phyloP scores from a whole-genome alignment of 2,113 vertebrate species.

The Boleophthalmus pectinirostris region DNA sequence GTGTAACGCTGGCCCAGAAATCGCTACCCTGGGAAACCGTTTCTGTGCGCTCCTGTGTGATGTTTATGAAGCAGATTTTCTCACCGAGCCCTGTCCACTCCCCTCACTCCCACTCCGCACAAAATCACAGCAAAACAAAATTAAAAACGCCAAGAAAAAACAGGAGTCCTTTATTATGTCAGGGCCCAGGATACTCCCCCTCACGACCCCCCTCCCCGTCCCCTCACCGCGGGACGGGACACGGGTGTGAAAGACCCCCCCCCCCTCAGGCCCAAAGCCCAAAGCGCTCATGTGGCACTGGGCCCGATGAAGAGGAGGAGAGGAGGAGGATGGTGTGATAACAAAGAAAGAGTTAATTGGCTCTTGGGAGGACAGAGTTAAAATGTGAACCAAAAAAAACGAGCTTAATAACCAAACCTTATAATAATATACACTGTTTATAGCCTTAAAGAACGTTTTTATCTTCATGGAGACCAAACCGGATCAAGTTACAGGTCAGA shows the following conservation, averaged over 20 bases:
- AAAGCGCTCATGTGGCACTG: conserved; percentile 30
- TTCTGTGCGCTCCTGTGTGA: not conserved
- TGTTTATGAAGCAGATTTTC: conserved; percentile 12
- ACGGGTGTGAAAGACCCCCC: not conserved
- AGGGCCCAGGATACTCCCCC: conserved; percentile 14
- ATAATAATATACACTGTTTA: too few species aligned
- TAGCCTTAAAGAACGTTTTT: too few species aligned
- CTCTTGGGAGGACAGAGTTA: not conserved
- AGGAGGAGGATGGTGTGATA: conserved; percentile 9
- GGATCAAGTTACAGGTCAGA: too few species aligned
- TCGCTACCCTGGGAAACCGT: too few species aligned
- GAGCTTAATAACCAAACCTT: too few species aligned
- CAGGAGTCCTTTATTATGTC: conserved; percentile 43
- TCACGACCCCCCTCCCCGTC: not conserved
- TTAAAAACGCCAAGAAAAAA: conserved; percentile 42
- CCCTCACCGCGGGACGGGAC: conserved; percentile 2
- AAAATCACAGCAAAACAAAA: conserved; percentile 50
- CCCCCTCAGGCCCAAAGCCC: conserved; percentile 10
- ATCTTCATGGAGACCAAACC: too few species aligned
- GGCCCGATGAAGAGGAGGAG: conserved; percentile 34
- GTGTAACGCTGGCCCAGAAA: too few species aligned
- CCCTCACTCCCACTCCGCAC: conserved; percentile 18
- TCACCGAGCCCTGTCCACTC: not conserved
- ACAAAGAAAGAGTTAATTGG: not conserved
- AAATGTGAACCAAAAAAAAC: too few species aligned